Conservation (phyloP, 2,888 invertebrate genomes). For the Sarcophaga variegata region DNA sequence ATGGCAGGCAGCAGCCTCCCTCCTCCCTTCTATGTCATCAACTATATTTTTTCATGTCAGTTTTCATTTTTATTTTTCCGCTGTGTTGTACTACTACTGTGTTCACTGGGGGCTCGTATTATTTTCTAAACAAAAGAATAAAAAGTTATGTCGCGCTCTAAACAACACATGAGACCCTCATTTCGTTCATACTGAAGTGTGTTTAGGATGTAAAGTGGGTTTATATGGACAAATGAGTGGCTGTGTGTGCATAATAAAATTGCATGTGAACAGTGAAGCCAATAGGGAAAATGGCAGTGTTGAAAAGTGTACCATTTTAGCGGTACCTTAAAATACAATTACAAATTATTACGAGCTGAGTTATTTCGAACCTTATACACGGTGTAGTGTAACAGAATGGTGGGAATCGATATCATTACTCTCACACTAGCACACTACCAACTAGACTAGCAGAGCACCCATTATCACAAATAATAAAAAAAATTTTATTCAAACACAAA, state of each 20-base stretch:
- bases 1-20: neutral
- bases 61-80: constrained; percentile 27
- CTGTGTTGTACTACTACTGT: constrained; percentile 1
- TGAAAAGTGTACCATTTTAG: too few species aligned
- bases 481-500: too few species aligned
- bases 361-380: too few species aligned
- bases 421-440: too few species aligned
- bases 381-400: too few species aligned
- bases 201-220: constrained; percentile 44
- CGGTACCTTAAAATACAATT: too few species aligned
- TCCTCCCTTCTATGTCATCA: constrained; percentile 40
- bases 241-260: constrained; percentile 31
- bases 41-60: constrained; percentile 41
- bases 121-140: constrained; percentile 80
- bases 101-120: constrained; percentile 69
- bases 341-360: too few species aligned
- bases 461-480: too few species aligned
- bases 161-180: constrained; percentile 76
- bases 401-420: too few species aligned
- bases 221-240: constrained; percentile 10
- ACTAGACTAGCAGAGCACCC: too few species aligned
- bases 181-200: constrained; percentile 25
- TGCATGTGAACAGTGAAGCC: constrained; percentile 6
- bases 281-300: neutral
- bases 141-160: constrained; percentile 77